phyloP scores from a whole-genome alignment of 2,113 vertebrate genomes.

The Mellivora capensis region DNA sequence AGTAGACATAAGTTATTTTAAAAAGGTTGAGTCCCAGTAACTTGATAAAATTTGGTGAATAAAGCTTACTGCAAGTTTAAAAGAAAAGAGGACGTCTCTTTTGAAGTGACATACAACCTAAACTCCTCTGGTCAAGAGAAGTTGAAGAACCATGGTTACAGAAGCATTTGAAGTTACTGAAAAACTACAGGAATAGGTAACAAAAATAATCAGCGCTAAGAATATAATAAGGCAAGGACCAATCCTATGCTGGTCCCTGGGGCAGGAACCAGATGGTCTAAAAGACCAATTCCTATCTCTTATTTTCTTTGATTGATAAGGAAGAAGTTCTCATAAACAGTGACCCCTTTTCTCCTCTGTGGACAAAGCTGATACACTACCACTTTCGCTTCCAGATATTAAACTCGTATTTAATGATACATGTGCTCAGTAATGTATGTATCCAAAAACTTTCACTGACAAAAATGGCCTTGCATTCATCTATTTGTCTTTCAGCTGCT shows the following conservation, averaged over 20 bases:
- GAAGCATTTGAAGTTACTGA: conserved; percentile 25
- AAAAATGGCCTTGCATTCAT: conserved; percentile 57
- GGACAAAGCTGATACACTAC: conserved; percentile 55
- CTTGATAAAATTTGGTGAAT: conserved; percentile 1
- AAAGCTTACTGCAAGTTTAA: neutral
- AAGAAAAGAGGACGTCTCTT: neutral
- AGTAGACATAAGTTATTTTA: neutral
- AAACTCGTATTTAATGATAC: conserved; percentile 60
- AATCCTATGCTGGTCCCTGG: conserved; percentile 13
- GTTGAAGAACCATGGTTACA: neutral
- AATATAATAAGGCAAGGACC: conserved; percentile 35
- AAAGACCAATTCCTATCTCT: conserved; percentile 58
- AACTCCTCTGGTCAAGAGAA: conserved; percentile 40
- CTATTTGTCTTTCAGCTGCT: conserved; percentile 54
- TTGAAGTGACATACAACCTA: neutral
- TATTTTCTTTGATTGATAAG: conserved; percentile 64
- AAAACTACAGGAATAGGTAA: conserved; percentile 45
- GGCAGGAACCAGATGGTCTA: conserved; percentile 61
- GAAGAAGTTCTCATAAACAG: conserved; percentile 49
- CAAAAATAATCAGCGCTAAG: conserved; percentile 46
- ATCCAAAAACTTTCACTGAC: conserved; percentile 49
- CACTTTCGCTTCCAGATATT: conserved; percentile 58
- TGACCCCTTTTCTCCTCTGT: conserved; percentile 48
- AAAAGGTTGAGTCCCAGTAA: conserved; percentile 16
- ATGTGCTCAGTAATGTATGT: conserved; percentile 48